A percentile compares a stretch with the other conserved stretches of the same genome.
phyloP scores from a whole-genome alignment of 2,113 vertebrate genomes.

The Gadus macrocephalus region DNA sequence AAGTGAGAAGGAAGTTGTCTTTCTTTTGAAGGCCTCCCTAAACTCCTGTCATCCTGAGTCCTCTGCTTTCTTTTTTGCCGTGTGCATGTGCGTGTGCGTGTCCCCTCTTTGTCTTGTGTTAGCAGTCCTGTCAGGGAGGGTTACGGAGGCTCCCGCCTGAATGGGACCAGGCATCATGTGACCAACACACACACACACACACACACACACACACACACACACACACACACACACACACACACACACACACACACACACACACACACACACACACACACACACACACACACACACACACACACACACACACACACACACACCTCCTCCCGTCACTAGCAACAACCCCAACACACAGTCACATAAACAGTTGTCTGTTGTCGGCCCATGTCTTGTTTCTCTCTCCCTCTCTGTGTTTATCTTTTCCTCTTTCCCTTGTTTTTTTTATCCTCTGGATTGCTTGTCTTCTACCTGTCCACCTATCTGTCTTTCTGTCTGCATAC shows the following conservation, averaged over 20 bases:
- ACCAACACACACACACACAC: constrained; percentile 25
- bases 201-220: neutral
- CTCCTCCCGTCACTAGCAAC: constrained; percentile 21
- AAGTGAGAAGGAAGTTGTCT: constrained; percentile 5
- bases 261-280: constrained; percentile 21
- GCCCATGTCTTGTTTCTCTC: neutral
- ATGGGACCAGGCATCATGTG: constrained; percentile 22
- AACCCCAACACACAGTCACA: constrained; percentile 25
- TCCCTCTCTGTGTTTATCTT: constrained; percentile 14
- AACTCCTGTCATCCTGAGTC: neutral
- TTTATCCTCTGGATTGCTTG: neutral
- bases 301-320: no score
- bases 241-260: no score
- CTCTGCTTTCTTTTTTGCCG: neutral
- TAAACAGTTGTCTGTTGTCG: constrained; percentile 42
- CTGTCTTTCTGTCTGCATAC: neutral
- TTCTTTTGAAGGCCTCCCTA: constrained; percentile 5
- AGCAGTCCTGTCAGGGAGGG: constrained; percentile 14
- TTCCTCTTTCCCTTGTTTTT: neutral
- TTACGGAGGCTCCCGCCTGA: constrained; percentile 25
- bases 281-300: no score
- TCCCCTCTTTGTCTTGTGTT: constrained; percentile 1
- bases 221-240: no score
- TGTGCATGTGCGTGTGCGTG: no score
- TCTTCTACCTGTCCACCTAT: constrained; percentile 1